Evolutionary conservation across 1,140 invertebrate genomes (phyloP), one percentile per base, ranked within the genome.

Genomic region (Gryllus bimaculatus): DNA sequence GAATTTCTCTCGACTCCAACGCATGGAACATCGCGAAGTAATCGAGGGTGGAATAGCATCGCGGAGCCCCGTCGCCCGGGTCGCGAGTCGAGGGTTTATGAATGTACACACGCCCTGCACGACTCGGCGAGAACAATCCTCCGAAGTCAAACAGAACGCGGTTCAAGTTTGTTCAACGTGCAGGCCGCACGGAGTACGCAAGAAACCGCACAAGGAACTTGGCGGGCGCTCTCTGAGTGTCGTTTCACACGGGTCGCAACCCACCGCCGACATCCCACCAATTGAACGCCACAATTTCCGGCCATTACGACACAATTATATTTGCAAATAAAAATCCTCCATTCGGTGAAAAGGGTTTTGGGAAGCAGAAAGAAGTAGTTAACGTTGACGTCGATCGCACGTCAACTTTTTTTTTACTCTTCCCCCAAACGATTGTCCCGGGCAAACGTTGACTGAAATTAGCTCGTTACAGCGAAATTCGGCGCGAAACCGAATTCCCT

Each of bases 401-500:
- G 54, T 66, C 54, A 66, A 13, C 18, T 66, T 18, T 66, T 66
- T 54, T 66, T 66, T 10, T 66, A 18, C 18, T 13, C 54, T 66
- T 66, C 54, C 54, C n/a, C 54, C 54, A 66, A 66, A 66, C 54
- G 54, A 66, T 66, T 66, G 54, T 66, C 54, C 54, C 54, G 54
- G 54, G 54, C 10, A 66, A 66, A 66, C 54, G 10, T 10, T 66
- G 54, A 66, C 54, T 66, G 54, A 66, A 66, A 66, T 66, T 66
- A 66, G 54, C 54, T 66, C 54, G 54, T 66, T 66, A 66, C 54
- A 66, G 10, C 10, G 54, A 66, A 66, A 66, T 66, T 66, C 54
- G 54, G 54, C 54, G 54, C 18, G 54, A 66, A 66, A 66, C 54
- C 54, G 54, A 66, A 66, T 66, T 66, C 54, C 54, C 54, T 66